A percentile compares a stretch with the other conserved stretches of the same genome.
Conservation (phyloP, 2,113 vertebrate species). For the Rafetus swinhoei region DNA sequence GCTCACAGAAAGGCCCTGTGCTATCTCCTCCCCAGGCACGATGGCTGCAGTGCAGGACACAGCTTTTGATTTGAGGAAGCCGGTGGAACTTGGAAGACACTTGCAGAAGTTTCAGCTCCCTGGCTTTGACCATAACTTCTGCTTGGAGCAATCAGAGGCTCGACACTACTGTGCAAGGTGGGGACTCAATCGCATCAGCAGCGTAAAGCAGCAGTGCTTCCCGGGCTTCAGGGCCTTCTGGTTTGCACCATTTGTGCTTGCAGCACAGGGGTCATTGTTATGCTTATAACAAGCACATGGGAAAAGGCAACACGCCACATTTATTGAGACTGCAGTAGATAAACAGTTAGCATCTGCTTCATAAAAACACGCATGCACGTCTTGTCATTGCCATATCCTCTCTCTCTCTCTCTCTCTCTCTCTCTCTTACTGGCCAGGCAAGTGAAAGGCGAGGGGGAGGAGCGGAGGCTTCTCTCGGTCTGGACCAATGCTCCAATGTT, state of each 20-base stretch:
- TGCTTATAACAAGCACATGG: too few species aligned
- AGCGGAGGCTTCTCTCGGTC: too few species aligned
- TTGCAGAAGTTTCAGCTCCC: slow-evolving; percentile 80
- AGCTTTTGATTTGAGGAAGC: slow-evolving; percentile 87
- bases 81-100: slow-evolving; percentile 83
- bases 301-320: too few species aligned
- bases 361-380: too few species aligned
- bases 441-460: too few species aligned
- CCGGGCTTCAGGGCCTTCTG: background rate
- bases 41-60: slow-evolving; percentile 85
- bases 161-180: slow-evolving; percentile 86
- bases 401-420: too few species aligned
- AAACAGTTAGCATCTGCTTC: too few species aligned
- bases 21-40: slow-evolving; percentile 80
- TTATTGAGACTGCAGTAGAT: too few species aligned
- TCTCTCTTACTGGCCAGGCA: too few species aligned
- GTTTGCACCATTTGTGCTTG: background rate
- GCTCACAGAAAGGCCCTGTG: background rate
- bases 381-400: too few species aligned
- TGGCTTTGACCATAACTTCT: slow-evolving; percentile 98
- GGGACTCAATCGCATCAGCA: background rate
- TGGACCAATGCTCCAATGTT: too few species aligned
- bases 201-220: background rate
- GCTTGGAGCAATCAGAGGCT: slow-evolving; percentile 75
- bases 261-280: background rate